Base-by-base conservation (phyloP, 1,140 invertebrate species). In the Cotesia typhae region DNA sequence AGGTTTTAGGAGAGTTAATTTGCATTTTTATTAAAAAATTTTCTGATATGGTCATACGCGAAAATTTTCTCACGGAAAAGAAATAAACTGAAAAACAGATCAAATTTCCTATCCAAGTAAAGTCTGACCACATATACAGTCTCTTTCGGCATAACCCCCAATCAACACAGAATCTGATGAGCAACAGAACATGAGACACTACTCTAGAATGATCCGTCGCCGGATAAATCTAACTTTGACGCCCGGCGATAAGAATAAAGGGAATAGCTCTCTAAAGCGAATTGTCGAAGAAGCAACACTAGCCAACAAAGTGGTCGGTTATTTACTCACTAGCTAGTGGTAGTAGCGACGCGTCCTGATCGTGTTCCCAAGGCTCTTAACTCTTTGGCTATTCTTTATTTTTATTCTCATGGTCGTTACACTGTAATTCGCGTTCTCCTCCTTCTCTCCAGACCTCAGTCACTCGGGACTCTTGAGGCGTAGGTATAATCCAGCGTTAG, bases 191-290 rank as follows among this genome's bases (percentile, higher is more conserved):
- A 28, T 28, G 28, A 28, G 28, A 28, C 41, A 2, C 3, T 4
- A 4, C 12, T 12, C 61, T 12, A 20, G 35, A 65, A n/a, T 12
- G 51, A 72, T 67, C 70, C 51, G 35, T 66, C 17, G 53, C 41
- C 63, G 63, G 63, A 72, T 72, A 72, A 72, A 72, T 60, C 70
- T 63, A 72, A 72, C 63, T 72, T 72, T 67, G 53, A 72, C 70
- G 70, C 70, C 53, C 59, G n/a, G 35, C 52, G 64, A 71, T 71
- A 64, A 71, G 59, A 70, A 69, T 28, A 69, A 70, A 61, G 68
- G 51, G 55, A 65, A 72, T 72, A 67, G 60, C 64, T 72, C 63
- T 71, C 67, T 41, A 4, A 55, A 65, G 20, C 52, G 38, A 72
- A 10, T 52, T 28, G 52, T 35, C 57, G 14, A 12, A 35, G 38